Conservation (phyloP, 2,113 vertebrate genomes). For the Ondatra zibethicus region DNA sequence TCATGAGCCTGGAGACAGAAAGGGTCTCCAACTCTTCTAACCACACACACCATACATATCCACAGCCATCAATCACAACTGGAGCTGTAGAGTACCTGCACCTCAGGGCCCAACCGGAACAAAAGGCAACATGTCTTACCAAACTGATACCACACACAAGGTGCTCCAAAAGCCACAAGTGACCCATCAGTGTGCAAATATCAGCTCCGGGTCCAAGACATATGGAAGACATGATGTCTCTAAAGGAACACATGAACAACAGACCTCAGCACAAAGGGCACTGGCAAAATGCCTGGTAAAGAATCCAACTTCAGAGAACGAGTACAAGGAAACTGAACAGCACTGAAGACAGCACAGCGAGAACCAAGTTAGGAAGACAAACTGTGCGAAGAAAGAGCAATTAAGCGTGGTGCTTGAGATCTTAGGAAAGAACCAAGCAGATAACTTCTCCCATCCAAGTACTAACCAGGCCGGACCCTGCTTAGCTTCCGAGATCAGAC, state of each 20-base stretch:
- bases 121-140: background rate
- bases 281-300: background rate
- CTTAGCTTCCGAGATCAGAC: too few relatives aligned
- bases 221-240: background rate
- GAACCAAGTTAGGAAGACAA: background rate
- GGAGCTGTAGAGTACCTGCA: background rate
- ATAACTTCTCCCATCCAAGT: too few relatives aligned
- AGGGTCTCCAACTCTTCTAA: background rate
- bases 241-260: background rate
- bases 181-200: background rate
- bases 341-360: background rate
- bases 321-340: background rate
- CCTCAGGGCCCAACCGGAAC: background rate
- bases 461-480: too few relatives aligned
- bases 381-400: background rate
- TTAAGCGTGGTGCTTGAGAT: background rate
- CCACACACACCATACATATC: background rate
- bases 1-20: background rate
- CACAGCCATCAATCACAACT: background rate
- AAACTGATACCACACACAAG: background rate
- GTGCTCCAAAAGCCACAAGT: background rate
- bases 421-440: background rate
- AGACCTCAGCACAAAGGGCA: background rate
- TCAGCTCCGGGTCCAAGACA: background rate
- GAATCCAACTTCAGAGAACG: background rate